Conservation (phyloP, 1,140 invertebrate species). For the Drosophila yakuba region DNA sequence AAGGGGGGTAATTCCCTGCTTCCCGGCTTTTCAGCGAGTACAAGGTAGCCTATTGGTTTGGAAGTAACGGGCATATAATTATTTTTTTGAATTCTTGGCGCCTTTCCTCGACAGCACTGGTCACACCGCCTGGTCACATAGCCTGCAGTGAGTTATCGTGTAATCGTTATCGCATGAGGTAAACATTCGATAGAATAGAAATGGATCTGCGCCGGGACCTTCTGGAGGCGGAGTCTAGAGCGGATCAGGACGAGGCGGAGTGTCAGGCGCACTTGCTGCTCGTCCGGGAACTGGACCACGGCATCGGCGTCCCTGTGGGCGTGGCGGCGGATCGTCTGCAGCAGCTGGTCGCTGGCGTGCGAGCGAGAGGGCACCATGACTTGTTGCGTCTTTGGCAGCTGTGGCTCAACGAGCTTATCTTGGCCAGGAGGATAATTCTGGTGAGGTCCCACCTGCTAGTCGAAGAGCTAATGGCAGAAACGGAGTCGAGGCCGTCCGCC, state of each 20-base stretch:
- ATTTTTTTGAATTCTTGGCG: no score
- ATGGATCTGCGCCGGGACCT: constrained; percentile 1
- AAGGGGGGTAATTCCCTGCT: no score
- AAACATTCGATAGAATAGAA: background rate
- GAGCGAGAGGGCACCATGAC: constrained; percentile 13
- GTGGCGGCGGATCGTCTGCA: constrained; percentile 36
- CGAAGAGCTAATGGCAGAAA: constrained; percentile 23
- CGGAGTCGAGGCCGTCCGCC: background rate
- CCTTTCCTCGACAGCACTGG: no score
- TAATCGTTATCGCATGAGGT: background rate
- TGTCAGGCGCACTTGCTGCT: constrained; percentile 41
- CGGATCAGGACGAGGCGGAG: constrained; percentile 6
- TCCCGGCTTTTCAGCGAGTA: no score
- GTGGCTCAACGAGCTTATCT: constrained; percentile 55
- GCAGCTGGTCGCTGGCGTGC: constrained; percentile 41
- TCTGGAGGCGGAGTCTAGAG: constrained; percentile 1
- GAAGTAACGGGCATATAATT: no score
- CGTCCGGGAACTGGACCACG: constrained; percentile 29
- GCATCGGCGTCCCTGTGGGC: background rate
- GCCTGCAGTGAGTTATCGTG: background rate
- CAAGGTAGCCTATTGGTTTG: no score
- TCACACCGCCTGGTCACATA: background rate
- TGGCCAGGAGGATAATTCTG: constrained; percentile 14
- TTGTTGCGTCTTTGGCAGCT: constrained; percentile 45
- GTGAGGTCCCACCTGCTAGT: constrained; percentile 27